These are phyloP conservation scores for Platalea minor DNA, from an alignment of 2,797 vertebrate genomes.

Conservation along the genomic window DNA sequence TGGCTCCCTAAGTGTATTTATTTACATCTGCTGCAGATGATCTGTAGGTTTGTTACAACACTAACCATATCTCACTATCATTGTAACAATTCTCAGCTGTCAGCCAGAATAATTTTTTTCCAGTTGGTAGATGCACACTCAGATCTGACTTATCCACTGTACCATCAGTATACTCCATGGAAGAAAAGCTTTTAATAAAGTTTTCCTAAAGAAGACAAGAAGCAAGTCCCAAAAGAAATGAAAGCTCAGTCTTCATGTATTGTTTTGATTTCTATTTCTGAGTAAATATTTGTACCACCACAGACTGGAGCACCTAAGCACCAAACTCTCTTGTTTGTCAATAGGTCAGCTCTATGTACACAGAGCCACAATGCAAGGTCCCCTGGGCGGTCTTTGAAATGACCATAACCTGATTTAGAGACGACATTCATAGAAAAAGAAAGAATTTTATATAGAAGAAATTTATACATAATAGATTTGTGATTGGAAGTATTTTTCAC, in stretches of 20 bases:
- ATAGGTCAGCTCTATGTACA: not conserved
- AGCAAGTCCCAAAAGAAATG: slow-evolving; percentile 47
- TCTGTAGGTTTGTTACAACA: not conserved
- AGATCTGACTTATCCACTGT: not conserved
- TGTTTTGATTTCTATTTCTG: slow-evolving; percentile 51
- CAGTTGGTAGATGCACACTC: not conserved
- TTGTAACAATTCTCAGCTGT: not conserved
- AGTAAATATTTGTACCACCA: slow-evolving; percentile 61
- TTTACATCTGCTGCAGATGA: not conserved
- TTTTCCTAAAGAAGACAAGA: slow-evolving; percentile 19
- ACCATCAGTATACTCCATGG: not conserved
- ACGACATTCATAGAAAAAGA: slow-evolving; percentile 18
- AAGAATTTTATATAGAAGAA: not conserved
- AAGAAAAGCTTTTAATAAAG: not conserved
- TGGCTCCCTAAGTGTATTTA: not conserved
- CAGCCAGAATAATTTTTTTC: not conserved
- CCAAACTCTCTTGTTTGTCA: not conserved
- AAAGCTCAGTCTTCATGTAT: slow-evolving; percentile 26
- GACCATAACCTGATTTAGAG: slow-evolving; percentile 14
- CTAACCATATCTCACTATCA: not conserved
- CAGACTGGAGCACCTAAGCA: not conserved
- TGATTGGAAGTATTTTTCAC: slow-evolving; percentile 38
- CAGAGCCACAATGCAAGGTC: not conserved
- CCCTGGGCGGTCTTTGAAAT: not conserved
- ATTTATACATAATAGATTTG: not conserved